Evolutionary conservation across 30 jellyfish, hydroid and myxozoan species (phyloP).

Genomic region (Chironex yamaguchii): DNA sequence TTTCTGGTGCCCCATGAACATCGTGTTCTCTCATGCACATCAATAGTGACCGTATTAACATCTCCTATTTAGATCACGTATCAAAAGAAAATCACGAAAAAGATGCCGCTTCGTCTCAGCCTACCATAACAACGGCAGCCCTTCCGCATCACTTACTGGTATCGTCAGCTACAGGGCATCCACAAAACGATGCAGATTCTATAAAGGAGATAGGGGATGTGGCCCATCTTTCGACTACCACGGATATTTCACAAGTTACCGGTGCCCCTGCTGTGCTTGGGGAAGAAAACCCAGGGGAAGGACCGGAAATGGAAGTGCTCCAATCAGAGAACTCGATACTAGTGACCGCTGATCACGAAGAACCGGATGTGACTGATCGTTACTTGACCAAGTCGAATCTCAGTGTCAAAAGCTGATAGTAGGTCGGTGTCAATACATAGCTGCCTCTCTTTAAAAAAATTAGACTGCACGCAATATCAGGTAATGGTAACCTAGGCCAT

Average conservation of each 20-base stretch:
- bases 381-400: conserved; percentile 69
- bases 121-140: neutral
- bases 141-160: neutral
- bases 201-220: neutral
- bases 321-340: neutral
- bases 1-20: no score
- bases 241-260: no score
- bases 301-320: neutral
- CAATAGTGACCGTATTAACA: no score
- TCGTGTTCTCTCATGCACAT: no score
- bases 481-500: no score
- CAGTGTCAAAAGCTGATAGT: conserved; percentile 26
- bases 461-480: no score
- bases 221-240: neutral
- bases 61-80: no score
- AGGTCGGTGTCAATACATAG: no score
- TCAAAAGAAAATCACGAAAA: no score
- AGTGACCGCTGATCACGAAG: conserved; percentile 76
- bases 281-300: neutral
- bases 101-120: no score
- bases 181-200: neutral
- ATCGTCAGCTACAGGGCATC: neutral
- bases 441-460: no score
- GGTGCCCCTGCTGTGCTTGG: neutral
- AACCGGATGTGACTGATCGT: conserved; percentile 91